These are phyloP conservation scores for Diarsia brunnea DNA, from an alignment of 2,888 invertebrate genomes.

Conservation along the genomic window DNA sequence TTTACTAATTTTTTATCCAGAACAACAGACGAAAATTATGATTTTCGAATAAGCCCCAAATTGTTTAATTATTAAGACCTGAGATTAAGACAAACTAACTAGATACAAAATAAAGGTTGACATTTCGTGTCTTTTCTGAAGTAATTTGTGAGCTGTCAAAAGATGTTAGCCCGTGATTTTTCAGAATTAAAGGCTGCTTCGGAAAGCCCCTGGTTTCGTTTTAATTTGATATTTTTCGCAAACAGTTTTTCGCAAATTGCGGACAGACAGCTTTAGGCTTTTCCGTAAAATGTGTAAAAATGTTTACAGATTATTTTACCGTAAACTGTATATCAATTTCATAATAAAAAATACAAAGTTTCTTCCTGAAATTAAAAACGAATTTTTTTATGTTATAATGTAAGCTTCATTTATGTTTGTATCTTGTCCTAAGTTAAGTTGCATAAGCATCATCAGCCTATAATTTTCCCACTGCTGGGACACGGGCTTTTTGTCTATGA, in stretches of 20 bases:
- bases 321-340: background rate
- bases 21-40: background rate
- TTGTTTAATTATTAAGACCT: background rate
- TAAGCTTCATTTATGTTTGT: background rate
- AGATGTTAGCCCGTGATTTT: constrained; percentile 53
- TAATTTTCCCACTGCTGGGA: background rate
- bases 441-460: background rate
- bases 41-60: background rate
- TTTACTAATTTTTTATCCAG: background rate
- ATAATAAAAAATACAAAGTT: background rate
- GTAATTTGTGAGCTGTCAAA: constrained; percentile 53
- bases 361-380: background rate
- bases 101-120: constrained; percentile 29
- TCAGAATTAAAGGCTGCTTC: constrained; percentile 44
- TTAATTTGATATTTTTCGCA: constrained; percentile 50
- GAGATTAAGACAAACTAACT: constrained; percentile 16
- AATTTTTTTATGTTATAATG: background rate
- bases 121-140: constrained; percentile 34
- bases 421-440: background rate
- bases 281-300: background rate
- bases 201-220: constrained; percentile 42
- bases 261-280: constrained; percentile 7
- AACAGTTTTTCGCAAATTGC: constrained; percentile 37
- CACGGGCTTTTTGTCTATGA: background rate
- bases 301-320: constrained; percentile 12